Base-by-base conservation (phyloP, 1,140 invertebrate genomes). In the Drosophila sp. region DNA sequence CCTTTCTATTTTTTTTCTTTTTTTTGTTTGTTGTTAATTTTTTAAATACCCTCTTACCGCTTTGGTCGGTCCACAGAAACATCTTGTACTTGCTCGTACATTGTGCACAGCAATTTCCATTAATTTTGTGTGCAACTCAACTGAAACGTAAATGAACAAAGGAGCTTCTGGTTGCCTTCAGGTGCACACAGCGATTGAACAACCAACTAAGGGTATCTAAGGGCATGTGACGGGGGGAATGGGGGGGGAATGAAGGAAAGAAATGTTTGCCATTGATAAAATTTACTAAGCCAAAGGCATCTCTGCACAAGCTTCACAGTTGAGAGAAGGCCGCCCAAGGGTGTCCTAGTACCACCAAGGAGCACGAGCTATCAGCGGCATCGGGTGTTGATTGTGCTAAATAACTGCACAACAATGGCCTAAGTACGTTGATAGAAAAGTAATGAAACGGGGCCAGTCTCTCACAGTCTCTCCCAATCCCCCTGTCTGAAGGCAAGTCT, bases 381-480 rank as follows among this genome's bases (percentile, higher is more conserved):
- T 71, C 84, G 84, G 72, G 83, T 87, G 83, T 87, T 87, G 83
- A 87, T 87, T 87, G 83, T 87, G 83, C 83, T 87, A 87, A 87
- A 89, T 87, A 87, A 87, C 83, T 87, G 84, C 80, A 80, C 84
- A 87, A 87, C 83, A 87, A 87, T 87, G 84, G 82, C 82, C 82
- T 87, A 87, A 87, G 83, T 87, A 89, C 83, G 83, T 89, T 87
- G 84, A 89, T 87, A 89, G 83, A 87, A 87, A 87, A 87, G 84
- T 87, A 87, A 87, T 87, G 83, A 87, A 87, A 87, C 44, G 23
- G 74, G 66, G 23, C 44, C 8, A 27, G 47, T 41, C 44, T 27
- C 2, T 10, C 2, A 38, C n/a, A n/a, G 35, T 11, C 35, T 38
- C 4, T 4, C 30, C 30, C 35, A 3, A 8, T 10, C 8, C 4